Conservation (phyloP, 2,113 vertebrate genomes). For the Varanus komodoensis region DNA sequence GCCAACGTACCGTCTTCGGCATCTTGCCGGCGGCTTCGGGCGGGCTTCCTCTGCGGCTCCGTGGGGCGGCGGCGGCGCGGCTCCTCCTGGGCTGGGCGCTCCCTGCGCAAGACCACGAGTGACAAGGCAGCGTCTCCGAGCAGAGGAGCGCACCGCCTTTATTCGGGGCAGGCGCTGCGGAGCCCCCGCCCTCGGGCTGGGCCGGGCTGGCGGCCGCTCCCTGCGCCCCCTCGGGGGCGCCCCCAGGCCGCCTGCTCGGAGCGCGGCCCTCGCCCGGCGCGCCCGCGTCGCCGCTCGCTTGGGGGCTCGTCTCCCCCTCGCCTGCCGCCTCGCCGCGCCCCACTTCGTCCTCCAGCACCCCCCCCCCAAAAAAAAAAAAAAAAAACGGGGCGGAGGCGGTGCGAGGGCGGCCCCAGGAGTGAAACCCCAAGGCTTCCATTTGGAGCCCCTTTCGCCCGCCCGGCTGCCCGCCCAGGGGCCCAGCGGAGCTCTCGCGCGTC, state of each 20-base stretch:
- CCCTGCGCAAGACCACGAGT: constrained; percentile 84
- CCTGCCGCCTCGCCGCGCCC: background rate
- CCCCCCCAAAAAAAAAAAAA: no score
- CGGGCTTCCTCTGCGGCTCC: background rate
- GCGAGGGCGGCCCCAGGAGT: no score
- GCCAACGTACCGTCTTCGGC: constrained; percentile 61
- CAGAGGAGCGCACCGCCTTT: constrained; percentile 30
- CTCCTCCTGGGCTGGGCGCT: constrained; percentile 20
- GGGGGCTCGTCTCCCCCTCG: background rate
- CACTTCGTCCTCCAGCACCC: background rate
- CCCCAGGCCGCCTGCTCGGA: background rate
- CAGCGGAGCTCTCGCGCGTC: no score
- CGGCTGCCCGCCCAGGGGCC: no score
- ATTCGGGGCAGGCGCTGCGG: constrained; percentile 25
- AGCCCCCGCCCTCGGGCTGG: constrained; percentile 17
- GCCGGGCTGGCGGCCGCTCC: background rate
- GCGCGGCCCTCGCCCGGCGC: no score
- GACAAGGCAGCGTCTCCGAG: background rate
- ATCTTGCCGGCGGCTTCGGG: constrained; percentile 40
- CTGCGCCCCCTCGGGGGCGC: background rate
- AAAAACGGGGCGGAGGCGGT: no score
- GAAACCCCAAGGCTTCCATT: no score
- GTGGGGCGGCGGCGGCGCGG: constrained; percentile 2
- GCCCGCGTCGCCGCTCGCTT: background rate
- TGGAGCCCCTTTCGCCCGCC: no score